A percentile compares a stretch with the other conserved stretches of the same genome.
Evolutionary conservation across 2,888 invertebrate genomes (phyloP).

Genomic region (Himalopsyche tibetana): DNA sequence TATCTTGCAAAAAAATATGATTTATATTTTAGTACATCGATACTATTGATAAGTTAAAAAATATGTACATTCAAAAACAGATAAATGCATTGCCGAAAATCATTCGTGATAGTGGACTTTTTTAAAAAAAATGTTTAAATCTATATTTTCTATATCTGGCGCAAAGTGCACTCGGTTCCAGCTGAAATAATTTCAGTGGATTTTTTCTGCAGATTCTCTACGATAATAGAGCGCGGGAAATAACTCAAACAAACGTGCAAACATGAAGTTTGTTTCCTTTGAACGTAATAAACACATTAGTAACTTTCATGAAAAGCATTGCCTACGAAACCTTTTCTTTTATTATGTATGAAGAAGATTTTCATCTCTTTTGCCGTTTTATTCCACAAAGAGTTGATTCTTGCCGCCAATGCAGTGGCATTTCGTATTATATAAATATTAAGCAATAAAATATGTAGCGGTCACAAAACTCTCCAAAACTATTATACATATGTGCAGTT

Average conservation of each 20-base stretch:
- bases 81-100: too few species aligned
- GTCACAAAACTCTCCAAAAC: too few species aligned
- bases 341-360: conserved; percentile 57
- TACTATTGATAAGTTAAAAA: too few species aligned
- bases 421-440: background rate
- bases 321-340: conserved; percentile 51
- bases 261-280: conserved; percentile 31
- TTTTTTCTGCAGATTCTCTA: background rate
- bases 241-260: conserved; percentile 34
- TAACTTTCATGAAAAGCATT: conserved; percentile 34
- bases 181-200: background rate
- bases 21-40: too few species aligned
- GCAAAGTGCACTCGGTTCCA: background rate
- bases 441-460: background rate
- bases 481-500: too few species aligned
- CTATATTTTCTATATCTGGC: background rate
- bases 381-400: conserved; percentile 50
- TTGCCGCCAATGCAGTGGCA: conserved; percentile 48
- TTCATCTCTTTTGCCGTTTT: conserved; percentile 57
- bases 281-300: conserved; percentile 50
- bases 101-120: too few species aligned
- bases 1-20: too few species aligned
- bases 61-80: too few species aligned
- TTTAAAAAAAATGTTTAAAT: too few species aligned
- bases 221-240: background rate